These are phyloP conservation scores for Thunnus albacares DNA, from an alignment of 2,797 vertebrate genomes.

Conservation along the genomic window DNA sequence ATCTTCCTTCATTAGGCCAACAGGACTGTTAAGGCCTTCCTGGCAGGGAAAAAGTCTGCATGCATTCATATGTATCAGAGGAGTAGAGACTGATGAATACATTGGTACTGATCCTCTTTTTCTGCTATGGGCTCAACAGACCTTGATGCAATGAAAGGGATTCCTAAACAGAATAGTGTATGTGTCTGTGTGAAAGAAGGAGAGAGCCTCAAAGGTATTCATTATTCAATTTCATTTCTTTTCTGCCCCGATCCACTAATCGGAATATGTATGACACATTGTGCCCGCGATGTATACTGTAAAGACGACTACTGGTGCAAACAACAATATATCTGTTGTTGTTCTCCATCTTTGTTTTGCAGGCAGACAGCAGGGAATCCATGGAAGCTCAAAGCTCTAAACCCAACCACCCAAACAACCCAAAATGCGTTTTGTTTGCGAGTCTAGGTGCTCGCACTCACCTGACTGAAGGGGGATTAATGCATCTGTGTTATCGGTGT, in stretches of 20 bases:
- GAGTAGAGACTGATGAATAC: slow-evolving; percentile 70
- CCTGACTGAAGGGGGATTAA: slow-evolving; percentile 62
- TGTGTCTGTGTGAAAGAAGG: slow-evolving; percentile 64
- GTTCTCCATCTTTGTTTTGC: slow-evolving; percentile 61
- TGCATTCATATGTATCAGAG: slow-evolving; percentile 68
- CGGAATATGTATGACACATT: slow-evolving; percentile 75
- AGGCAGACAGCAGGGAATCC: slow-evolving; percentile 49
- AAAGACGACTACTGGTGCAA: slow-evolving; percentile 37
- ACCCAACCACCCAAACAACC: slow-evolving; percentile 47
- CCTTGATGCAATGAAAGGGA: slow-evolving; percentile 70
- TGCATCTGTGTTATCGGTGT: slow-evolving; percentile 61
- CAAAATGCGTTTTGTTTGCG: slow-evolving; percentile 49
- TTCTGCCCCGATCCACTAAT: slow-evolving; percentile 67
- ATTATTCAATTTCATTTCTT: slow-evolving; percentile 79
- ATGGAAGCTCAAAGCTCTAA: slow-evolving; percentile 43
- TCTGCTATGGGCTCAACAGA: slow-evolving; percentile 62
- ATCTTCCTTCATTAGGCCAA: slow-evolving; percentile 69
- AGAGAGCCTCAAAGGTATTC: slow-evolving; percentile 72
- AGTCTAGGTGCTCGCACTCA: slow-evolving; percentile 49
- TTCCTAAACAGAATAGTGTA: slow-evolving; percentile 74
- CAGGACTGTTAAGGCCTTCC: slow-evolving; percentile 56
- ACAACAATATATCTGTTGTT: slow-evolving; percentile 64
- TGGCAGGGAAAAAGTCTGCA: slow-evolving; percentile 55
- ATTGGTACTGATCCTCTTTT: slow-evolving; percentile 66
- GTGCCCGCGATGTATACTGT: slow-evolving; percentile 43